These are phyloP conservation scores for Conus canariensis DNA, from an alignment of 2,888 invertebrate species.

Conservation along the genomic window DNA sequence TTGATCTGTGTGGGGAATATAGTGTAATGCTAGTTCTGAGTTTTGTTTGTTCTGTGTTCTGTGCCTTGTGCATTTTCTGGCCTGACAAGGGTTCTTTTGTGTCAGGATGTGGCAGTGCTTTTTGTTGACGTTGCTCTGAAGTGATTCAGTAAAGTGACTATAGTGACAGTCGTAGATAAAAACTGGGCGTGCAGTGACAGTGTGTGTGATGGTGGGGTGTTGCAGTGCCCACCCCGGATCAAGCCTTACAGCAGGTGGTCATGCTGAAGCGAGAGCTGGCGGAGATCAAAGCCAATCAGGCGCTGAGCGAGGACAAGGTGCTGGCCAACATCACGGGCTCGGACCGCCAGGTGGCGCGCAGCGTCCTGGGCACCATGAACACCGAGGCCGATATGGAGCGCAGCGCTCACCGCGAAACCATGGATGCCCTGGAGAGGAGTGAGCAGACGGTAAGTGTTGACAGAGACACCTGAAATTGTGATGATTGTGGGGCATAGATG, in stretches of 20 bases:
- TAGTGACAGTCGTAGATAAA: too few species aligned
- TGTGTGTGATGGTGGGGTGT: neutral
- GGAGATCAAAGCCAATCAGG: constrained; percentile 75
- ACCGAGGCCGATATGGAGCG: constrained; percentile 75
- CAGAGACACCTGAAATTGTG: neutral
- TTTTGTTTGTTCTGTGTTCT: too few species aligned
- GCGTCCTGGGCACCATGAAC: constrained; percentile 63
- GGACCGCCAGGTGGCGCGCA: constrained; percentile 61
- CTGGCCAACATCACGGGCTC: neutral
- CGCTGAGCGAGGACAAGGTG: constrained; percentile 63
- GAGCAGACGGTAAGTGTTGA: constrained; percentile 70
- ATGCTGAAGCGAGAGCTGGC: constrained; percentile 78
- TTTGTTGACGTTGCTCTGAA: too few species aligned
- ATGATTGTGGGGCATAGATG: neutral
- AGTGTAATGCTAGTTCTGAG: too few species aligned
- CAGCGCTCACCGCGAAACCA: constrained; percentile 76
- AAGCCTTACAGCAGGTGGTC: constrained; percentile 77
- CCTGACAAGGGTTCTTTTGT: too few species aligned
- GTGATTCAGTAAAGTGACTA: too few species aligned
- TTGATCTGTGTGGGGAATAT: too few species aligned
- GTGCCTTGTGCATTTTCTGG: too few species aligned
- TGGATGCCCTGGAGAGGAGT: constrained; percentile 76
- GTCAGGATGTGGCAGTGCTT: too few species aligned
- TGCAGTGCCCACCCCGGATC: constrained; percentile 75
- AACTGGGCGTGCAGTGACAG: too few species aligned